Conservation (phyloP, 2,113 vertebrate genomes). For the Cichladusa arquata region DNA sequence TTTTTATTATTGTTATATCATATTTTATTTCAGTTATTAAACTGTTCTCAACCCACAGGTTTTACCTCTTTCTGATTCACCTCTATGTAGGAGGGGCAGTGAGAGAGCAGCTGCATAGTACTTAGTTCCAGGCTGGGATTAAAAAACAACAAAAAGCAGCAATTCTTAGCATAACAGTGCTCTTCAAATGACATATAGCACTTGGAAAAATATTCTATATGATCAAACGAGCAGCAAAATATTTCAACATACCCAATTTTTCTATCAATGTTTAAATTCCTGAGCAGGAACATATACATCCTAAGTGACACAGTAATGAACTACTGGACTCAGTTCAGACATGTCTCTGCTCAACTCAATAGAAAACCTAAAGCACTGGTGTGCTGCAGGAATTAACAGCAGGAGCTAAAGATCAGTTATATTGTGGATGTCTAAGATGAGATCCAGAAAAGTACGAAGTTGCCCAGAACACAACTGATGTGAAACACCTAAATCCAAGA, state of each 20-base stretch:
- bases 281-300: not conserved
- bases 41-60: not conserved
- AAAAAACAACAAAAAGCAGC: not conserved
- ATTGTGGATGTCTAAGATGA: not conserved
- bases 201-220: not conserved
- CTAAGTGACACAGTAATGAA: not conserved
- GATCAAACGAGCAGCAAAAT: not conserved
- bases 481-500: conserved; percentile 5
- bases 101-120: not conserved
- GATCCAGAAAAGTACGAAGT: not conserved
- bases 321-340: not conserved
- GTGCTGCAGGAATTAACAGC: not conserved
- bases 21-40: not conserved
- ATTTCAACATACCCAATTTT: not conserved
- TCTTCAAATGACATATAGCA: not conserved
- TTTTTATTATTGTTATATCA: not conserved
- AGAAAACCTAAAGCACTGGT: not conserved
- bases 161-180: not conserved
- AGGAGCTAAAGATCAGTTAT: not conserved
- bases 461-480: not conserved
- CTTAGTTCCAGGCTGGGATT: not conserved
- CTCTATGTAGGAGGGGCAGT: not conserved
- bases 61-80: not conserved
- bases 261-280: not conserved
- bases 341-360: not conserved